Evolutionary conservation across 2,888 invertebrate species (phyloP).

Genomic region (Orthosia gracilis): DNA sequence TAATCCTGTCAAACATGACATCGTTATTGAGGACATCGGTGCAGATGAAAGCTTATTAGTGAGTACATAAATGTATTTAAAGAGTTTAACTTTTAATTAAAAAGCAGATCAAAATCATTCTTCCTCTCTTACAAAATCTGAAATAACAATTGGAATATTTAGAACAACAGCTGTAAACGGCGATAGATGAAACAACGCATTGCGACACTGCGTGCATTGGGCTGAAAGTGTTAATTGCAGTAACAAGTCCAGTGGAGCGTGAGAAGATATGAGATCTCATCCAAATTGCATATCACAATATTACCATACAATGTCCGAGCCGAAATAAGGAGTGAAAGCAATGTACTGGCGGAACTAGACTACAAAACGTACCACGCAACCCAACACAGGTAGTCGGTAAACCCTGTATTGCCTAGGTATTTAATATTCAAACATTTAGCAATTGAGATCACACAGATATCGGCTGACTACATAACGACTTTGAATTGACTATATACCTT

Average conservation of each 20-base stretch:
- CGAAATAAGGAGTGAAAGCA: conserved; percentile 82
- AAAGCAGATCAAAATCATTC: background rate
- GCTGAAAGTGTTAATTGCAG: conserved; percentile 77
- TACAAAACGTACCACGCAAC: conserved; percentile 54
- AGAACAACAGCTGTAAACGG: conserved; percentile 64
- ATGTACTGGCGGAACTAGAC: conserved; percentile 54
- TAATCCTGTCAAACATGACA: conserved; percentile 7
- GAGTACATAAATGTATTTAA: too few relatives aligned
- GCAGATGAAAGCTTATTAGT: conserved; percentile 28
- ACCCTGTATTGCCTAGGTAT: conserved; percentile 70
- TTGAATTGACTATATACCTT: conserved; percentile 52
- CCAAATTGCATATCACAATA: conserved; percentile 75
- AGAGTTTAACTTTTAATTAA: too few relatives aligned
- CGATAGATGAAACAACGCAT: conserved; percentile 69
- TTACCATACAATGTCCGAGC: conserved; percentile 81
- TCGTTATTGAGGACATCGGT: background rate
- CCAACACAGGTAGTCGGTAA: conserved; percentile 63
- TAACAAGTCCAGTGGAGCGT: conserved; percentile 78
- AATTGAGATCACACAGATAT: conserved; percentile 74
- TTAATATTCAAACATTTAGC: conserved; percentile 79
- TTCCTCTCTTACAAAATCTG: conserved; percentile 36
- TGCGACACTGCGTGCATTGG: conserved; percentile 70
- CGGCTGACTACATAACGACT: conserved; percentile 55
- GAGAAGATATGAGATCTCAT: conserved; percentile 78
- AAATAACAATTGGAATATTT: too few relatives aligned